phyloP scores from a whole-genome alignment of 2,888 invertebrate genomes.

The Drosophila nigritarsus region DNA sequence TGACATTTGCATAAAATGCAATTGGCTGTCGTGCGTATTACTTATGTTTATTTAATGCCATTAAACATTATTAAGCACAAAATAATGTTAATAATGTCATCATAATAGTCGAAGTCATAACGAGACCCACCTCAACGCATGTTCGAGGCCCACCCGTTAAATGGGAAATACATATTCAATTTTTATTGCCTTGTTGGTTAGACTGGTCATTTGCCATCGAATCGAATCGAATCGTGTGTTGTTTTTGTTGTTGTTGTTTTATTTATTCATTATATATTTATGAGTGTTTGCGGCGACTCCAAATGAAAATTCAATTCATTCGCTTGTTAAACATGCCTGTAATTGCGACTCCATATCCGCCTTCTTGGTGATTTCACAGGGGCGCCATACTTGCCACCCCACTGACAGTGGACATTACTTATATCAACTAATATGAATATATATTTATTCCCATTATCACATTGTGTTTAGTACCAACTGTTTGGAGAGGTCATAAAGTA shows the following conservation, averaged over 20 bases:
- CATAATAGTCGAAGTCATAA: slow-evolving; percentile 31
- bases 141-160: slow-evolving; percentile 15
- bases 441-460: not conserved
- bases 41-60: slow-evolving; percentile 50
- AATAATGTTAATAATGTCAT: slow-evolving; percentile 79
- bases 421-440: not conserved
- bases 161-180: slow-evolving; percentile 18
- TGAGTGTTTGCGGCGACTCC: slow-evolving; percentile 45
- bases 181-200: slow-evolving; percentile 22
- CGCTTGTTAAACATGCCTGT: slow-evolving; percentile 38
- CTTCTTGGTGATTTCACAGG: slow-evolving; percentile 10
- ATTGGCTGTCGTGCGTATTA: slow-evolving; percentile 55
- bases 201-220: slow-evolving; percentile 33
- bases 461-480: not conserved
- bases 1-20: slow-evolving; percentile 77
- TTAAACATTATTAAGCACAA: slow-evolving; percentile 74
- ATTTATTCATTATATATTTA: slow-evolving; percentile 74
- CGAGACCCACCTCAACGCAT: slow-evolving; percentile 57
- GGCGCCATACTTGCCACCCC: slow-evolving; percentile 47
- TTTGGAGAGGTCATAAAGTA: slow-evolving; percentile 22
- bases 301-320: slow-evolving; percentile 67
- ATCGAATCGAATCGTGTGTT: not conserved
- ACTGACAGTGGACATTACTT: not conserved
- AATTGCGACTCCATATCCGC: slow-evolving; percentile 40
- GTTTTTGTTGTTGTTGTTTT: slow-evolving; percentile 4